Conservation (phyloP, 1,140 invertebrate genomes). For the Hermetia illucens region DNA sequence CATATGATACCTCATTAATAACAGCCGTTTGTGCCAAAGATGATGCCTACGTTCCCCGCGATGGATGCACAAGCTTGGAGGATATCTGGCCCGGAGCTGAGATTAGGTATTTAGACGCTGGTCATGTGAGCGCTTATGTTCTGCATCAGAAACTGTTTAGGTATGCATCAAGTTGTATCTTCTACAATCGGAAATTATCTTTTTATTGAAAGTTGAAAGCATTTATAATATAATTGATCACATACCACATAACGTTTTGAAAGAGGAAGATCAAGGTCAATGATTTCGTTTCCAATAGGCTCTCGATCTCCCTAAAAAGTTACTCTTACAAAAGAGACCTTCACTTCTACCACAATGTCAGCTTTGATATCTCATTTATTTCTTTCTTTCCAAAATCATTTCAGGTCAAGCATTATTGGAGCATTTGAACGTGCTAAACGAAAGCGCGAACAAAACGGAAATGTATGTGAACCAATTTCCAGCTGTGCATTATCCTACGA, state of each 20-base stretch:
- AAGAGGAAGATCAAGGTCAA: no score
- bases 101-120: conserved; percentile 73
- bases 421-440: conserved; percentile 46
- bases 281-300: no score
- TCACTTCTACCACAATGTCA: no score
- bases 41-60: conserved; percentile 86
- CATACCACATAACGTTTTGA: no score
- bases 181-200: no score
- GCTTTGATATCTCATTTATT: conserved; percentile 1
- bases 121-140: conserved; percentile 83
- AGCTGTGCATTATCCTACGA: conserved; percentile 14
- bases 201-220: no score
- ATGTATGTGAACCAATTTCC: conserved; percentile 6
- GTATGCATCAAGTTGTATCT: no score
- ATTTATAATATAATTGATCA: no score
- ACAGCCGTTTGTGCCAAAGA: conserved; percentile 74
- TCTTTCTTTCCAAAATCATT: conserved; percentile 16
- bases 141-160: conserved; percentile 76
- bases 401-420: conserved; percentile 45
- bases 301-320: no score
- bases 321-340: no score
- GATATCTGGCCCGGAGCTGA: conserved; percentile 87
- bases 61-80: conserved; percentile 62
- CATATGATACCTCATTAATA: conserved; percentile 71
- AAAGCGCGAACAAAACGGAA: conserved; percentile 14